Evolutionary conservation across 2,113 vertebrate species (phyloP).

Genomic region (Peromyscus californicus): DNA sequence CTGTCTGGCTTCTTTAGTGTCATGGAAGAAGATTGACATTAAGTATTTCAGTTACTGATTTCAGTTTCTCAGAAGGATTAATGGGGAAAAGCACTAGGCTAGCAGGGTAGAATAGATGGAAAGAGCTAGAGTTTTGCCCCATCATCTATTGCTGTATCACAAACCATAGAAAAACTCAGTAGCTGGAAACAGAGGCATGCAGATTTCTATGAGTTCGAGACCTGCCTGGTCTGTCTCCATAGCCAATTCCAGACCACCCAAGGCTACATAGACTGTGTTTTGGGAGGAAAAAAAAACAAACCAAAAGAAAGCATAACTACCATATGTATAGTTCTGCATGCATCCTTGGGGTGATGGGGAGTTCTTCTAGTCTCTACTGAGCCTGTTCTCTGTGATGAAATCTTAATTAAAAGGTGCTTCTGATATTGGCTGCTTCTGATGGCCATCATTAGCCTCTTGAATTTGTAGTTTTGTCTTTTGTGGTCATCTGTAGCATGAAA

Average conservation of each 20-base stretch:
- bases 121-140: background rate
- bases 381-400: background rate
- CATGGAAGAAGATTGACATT: slow-evolving; percentile 12
- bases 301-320: background rate
- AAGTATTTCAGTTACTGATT: slow-evolving; percentile 49
- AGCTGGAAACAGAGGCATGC: background rate
- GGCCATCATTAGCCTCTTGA: background rate
- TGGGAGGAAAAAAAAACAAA: background rate
- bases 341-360: background rate
- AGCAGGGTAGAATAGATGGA: background rate
- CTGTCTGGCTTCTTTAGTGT: slow-evolving; percentile 23
- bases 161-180: background rate
- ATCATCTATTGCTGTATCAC: background rate
- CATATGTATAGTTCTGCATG: background rate
- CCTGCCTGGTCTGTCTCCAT: background rate
- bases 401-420: background rate
- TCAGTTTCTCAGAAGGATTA: slow-evolving; percentile 30
- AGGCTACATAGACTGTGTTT: background rate
- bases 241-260: background rate
- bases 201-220: background rate
- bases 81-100: slow-evolving; percentile 7
- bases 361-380: background rate
- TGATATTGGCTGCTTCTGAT: background rate
- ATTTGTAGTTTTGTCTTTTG: background rate
- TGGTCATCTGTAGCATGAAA: background rate